Base-by-base conservation (phyloP, 2,888 invertebrate genomes). In the Chaetogeoica ovagalla region DNA sequence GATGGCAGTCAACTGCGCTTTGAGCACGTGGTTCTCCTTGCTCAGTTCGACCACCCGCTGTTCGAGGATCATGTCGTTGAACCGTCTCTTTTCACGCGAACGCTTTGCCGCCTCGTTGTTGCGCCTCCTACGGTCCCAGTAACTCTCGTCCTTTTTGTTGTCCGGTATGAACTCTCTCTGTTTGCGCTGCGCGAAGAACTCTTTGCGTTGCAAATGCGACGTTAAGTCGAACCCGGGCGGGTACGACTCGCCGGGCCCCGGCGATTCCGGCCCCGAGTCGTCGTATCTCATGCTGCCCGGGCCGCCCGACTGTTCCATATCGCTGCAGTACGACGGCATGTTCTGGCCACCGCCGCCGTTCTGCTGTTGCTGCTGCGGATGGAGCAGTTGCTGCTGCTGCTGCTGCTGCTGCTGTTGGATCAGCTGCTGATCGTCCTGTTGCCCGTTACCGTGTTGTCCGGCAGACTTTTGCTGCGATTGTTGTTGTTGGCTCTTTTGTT, bases 71-170 rank as follows among this genome's bases (percentile, higher is more conserved):
- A 97, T 95, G 87, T 98, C 97, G 86, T 98, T 97, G 88, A 95
- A 93, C 69, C 97, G 92, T 63, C 97, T 90, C 87, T 98, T 98
- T 87, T 98, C 97, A n/a, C 97, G 91, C 9, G 97, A 97, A 66
- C 97, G 89, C 86, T 98, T 96, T 81, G 98, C 98, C 0, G 98
- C 98, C 87, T 97, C 97, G 87, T 98, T 98, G 88, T 98, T 98
- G 82, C 97, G 91, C 83, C 97, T 90, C 81, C 98, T 90, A 81
- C 97, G 91, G 87, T 97, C 97, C 98, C 98, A 98, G 87, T 98
- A 98, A 85, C 94, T 95, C 85, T 97, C 96, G 85, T 98, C 97
- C 86, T 98, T 98, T 86, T 96, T 96, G 87, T 91, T 94, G 86
- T 97, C 97, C 0, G 97, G 97, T 83, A 97, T 97, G 87, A 98